Conservation (phyloP, 2,113 vertebrate genomes). For the Podilymbus podiceps region DNA sequence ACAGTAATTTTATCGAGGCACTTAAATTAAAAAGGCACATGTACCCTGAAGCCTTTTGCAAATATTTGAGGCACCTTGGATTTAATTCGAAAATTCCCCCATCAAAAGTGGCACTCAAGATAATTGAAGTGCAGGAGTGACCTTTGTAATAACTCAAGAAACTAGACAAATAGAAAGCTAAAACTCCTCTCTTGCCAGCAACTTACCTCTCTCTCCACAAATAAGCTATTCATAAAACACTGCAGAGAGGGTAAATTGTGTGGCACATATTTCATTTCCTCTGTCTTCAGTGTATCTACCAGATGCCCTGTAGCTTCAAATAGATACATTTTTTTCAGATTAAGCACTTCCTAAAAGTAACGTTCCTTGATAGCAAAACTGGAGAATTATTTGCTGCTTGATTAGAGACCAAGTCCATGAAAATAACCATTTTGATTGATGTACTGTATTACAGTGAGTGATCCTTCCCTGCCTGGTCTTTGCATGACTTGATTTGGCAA, state of each 20-base stretch:
- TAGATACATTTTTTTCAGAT: slow-evolving; percentile 36
- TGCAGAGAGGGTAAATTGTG: slow-evolving; percentile 2
- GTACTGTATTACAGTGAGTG: slow-evolving; percentile 16
- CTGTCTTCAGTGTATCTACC: slow-evolving; percentile 15
- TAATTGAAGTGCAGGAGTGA: slow-evolving; percentile 16
- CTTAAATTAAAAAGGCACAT: slow-evolving; percentile 40
- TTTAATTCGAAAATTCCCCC: slow-evolving; percentile 43
- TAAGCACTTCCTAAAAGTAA: slow-evolving; percentile 56
- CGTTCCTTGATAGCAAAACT: slow-evolving; percentile 50
- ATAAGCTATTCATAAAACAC: slow-evolving; percentile 19
- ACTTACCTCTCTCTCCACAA: slow-evolving; percentile 14
- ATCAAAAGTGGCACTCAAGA: slow-evolving; percentile 19
- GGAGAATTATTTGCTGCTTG: slow-evolving; percentile 57
- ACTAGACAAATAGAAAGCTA: slow-evolving; percentile 7
- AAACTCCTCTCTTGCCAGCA: slow-evolving; percentile 1
- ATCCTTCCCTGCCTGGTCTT: slow-evolving; percentile 36
- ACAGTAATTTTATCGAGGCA: neutral
- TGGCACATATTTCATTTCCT: slow-evolving; percentile 12
- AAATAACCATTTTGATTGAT: slow-evolving; percentile 51
- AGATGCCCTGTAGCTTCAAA: neutral
- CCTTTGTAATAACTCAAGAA: slow-evolving; percentile 52
- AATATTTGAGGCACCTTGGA: slow-evolving; percentile 49
- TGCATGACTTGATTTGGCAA: slow-evolving; percentile 61
- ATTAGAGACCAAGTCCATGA: slow-evolving; percentile 43
- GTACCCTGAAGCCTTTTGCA: slow-evolving; percentile 9